Conservation (phyloP, 2,888 invertebrate species). For the Coelogynopora nodosa region DNA sequence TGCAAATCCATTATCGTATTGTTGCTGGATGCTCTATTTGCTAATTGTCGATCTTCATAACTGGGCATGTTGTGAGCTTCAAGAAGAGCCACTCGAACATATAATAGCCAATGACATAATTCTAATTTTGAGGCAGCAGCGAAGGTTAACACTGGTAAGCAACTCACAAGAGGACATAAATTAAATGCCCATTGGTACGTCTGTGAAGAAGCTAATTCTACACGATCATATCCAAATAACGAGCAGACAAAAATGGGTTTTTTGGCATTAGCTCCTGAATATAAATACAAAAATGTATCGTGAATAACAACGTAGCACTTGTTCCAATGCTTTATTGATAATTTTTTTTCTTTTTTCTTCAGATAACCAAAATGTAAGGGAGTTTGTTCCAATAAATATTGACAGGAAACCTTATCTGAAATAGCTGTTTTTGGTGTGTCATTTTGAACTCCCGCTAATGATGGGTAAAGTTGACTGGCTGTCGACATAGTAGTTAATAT, state of each 20-base stretch:
- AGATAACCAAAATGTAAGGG: not conserved
- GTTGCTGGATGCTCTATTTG: not conserved
- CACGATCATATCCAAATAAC: not conserved
- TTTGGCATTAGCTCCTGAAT: not conserved
- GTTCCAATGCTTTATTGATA: not conserved
- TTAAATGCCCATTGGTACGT: not conserved
- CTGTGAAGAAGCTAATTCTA: not conserved
- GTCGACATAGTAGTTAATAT: too few relatives aligned
- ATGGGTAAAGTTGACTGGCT: too few relatives aligned
- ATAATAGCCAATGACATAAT: not conserved
- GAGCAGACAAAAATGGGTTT: not conserved
- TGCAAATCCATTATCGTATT: not conserved
- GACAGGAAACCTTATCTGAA: too few relatives aligned
- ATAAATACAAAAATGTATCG: not conserved
- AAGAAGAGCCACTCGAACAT: not conserved
- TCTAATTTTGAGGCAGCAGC: slow-evolving; percentile 3
- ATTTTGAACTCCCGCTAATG: too few relatives aligned
- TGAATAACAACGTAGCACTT: not conserved
- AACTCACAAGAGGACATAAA: not conserved
- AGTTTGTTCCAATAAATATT: too few relatives aligned
- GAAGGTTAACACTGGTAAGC: not conserved
- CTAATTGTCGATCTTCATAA: not conserved
- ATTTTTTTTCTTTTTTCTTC: not conserved
- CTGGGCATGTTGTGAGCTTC: not conserved
- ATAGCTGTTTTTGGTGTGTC: too few relatives aligned